Base-by-base conservation (phyloP, 2,888 invertebrate genomes). In the Ditylenchus weischeri region DNA sequence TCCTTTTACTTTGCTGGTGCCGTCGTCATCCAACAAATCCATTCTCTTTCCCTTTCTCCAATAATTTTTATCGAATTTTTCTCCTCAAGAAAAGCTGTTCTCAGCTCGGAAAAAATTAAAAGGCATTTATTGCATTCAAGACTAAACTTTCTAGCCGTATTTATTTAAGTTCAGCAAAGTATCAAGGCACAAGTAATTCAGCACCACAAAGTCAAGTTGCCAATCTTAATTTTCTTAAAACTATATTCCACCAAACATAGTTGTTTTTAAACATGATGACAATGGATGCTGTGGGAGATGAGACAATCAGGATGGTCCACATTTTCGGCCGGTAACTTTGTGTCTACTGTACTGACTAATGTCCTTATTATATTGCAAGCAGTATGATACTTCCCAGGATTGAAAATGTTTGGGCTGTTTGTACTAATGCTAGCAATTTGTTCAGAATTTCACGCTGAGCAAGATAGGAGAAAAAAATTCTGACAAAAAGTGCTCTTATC, bases 21-120 rank as follows among this genome's bases (percentile, higher is more conserved):
- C n/a, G 29, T 54, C n/a, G 54, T 43, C 43, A 43, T 43, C 11
- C 43, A 43, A 43, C 43, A 43, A 43, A 43, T 43, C 43, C 43
- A 43, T 43, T 43, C 15, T 43, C 13, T 43, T 15, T 43, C 13
- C 43, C 43, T 43, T 38, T 43, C 43, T 43, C 54, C 54, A 54
- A 54, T 54, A 54, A 54, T 54, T 54, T 51, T 54, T 54, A 54
- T 54, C 13, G 15, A 54, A 54, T 54, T 54, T 54, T 54, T 54
- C 54, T 54, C n/a, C n/a, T 6, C 54, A 29, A 54, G 54, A 43
- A 43, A 43, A 43, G 43, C 43, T 43, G 43, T 43, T 43, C 15
- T 43, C n/a, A 54, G 21, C 29, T 18, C 54, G 10, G 6, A 54
- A n/a, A 11, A 29, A 54, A 54, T 54, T 54, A 54, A 54, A 15